These are phyloP conservation scores for Malachius bipustulatus DNA, from an alignment of 2,888 invertebrate species.

Conservation along the genomic window DNA sequence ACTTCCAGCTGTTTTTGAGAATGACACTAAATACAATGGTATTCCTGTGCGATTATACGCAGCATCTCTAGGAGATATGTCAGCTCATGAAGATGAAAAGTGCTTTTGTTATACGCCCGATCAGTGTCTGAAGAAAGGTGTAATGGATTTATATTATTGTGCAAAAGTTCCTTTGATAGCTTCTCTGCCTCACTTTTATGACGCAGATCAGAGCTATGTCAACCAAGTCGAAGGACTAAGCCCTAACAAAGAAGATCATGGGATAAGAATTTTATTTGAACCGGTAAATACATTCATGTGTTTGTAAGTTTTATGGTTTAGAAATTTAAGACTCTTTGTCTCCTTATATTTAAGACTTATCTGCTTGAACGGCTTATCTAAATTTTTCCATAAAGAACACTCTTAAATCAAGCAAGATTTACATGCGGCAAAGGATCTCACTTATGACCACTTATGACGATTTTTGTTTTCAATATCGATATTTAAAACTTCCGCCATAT, in stretches of 20 bases:
- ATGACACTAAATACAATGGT: constrained; percentile 50
- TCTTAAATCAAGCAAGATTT: no score
- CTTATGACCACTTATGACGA: no score
- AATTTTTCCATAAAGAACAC: no score
- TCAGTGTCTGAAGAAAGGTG: constrained; percentile 60
- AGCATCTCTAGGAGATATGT: constrained; percentile 61
- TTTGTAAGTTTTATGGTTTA: no score
- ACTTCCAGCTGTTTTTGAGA: constrained; percentile 48
- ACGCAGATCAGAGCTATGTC: constrained; percentile 41
- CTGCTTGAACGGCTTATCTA: no score
- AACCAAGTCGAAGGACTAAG: constrained; percentile 47
- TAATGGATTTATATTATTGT: constrained; percentile 57
- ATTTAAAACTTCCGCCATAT: no score
- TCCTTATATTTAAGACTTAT: no score
- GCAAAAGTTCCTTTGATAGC: constrained; percentile 59
- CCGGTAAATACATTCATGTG: constrained; percentile 56
- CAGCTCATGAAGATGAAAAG: constrained; percentile 40
- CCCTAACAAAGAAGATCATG: constrained; percentile 59
- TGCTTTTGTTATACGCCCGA: constrained; percentile 47
- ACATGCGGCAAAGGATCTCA: no score
- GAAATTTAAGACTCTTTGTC: no score
- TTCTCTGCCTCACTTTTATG: constrained; percentile 69
- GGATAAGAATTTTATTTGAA: constrained; percentile 67
- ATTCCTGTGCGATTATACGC: constrained; percentile 56
- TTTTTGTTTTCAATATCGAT: no score